Percentiles rank a stretch among this genome's conserved stretches.
phyloP scores from a whole-genome alignment of 2,797 vertebrate species.

The Phyllotis vaccarum region DNA sequence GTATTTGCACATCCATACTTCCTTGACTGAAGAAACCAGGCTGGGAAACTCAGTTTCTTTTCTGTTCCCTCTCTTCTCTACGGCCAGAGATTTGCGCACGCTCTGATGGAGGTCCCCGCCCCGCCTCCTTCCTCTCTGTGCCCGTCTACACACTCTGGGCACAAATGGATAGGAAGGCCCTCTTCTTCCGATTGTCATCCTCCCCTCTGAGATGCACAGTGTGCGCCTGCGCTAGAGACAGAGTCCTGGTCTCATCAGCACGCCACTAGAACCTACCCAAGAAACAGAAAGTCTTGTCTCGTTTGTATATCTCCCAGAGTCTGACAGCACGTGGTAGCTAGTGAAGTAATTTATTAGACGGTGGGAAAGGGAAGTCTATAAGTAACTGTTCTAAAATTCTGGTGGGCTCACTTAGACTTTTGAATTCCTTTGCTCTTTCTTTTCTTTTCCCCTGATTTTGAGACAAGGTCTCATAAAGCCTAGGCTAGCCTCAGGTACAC shows the following conservation, averaged over 20 bases:
- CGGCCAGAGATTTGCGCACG: background rate
- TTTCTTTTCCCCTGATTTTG: background rate
- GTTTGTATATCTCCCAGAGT: background rate
- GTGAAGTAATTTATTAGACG: background rate
- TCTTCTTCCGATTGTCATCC: background rate
- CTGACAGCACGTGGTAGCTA: background rate
- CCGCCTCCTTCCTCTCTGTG: background rate
- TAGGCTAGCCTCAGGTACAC: background rate
- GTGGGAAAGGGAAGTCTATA: background rate
- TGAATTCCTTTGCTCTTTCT: background rate
- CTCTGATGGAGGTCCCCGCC: background rate
- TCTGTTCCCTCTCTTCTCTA: background rate
- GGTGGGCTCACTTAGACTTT: background rate
- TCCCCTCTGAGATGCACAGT: background rate
- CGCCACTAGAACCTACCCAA: background rate
- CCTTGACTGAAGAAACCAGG: background rate
- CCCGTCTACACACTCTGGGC: background rate
- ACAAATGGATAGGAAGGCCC: background rate
- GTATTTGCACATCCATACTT: background rate
- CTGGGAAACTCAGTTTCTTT: too few relatives aligned
- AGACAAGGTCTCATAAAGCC: background rate
- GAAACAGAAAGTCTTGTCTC: background rate
- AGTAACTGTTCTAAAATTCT: background rate
- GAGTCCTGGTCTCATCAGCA: background rate
- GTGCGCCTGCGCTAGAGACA: rapidly evolving